Conservation (phyloP, 2,888 invertebrate species). For the Eledona agricola region DNA sequence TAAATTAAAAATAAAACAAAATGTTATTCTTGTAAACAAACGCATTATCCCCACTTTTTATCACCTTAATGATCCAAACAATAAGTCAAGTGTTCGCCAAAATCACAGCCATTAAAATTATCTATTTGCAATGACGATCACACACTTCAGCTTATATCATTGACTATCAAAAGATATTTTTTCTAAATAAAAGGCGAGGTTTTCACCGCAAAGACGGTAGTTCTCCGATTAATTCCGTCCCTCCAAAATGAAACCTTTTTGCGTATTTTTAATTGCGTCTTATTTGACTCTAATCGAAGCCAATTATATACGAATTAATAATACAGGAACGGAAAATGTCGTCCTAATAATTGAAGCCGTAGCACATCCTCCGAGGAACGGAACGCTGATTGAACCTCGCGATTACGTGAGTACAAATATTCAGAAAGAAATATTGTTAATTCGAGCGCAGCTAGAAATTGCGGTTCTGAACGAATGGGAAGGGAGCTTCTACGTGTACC, state of each 20-base stretch:
- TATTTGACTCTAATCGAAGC: slow-evolving; percentile 7
- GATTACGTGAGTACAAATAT: slow-evolving; percentile 17
- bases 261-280: neutral
- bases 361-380: slow-evolving; percentile 13
- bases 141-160: too few species aligned
- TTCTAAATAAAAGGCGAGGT: too few species aligned
- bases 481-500: slow-evolving; percentile 25
- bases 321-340: slow-evolving; percentile 20
- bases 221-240: too few species aligned
- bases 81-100: too few species aligned
- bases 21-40: too few species aligned
- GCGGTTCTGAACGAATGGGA: slow-evolving; percentile 16
- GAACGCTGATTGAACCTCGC: slow-evolving; percentile 9
- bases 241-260: slow-evolving; percentile 8
- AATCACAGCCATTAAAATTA: too few species aligned
- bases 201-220: too few species aligned
- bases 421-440: neutral
- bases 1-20: too few species aligned
- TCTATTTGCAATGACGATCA: too few species aligned
- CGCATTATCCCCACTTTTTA: too few species aligned
- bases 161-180: too few species aligned
- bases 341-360: slow-evolving; percentile 12
- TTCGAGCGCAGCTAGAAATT: slow-evolving; percentile 10
- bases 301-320: slow-evolving; percentile 24
- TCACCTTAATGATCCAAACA: too few species aligned